Evolutionary conservation across 2,888 invertebrate genomes (phyloP).

Genomic region (Tenthredo mesomela): DNA sequence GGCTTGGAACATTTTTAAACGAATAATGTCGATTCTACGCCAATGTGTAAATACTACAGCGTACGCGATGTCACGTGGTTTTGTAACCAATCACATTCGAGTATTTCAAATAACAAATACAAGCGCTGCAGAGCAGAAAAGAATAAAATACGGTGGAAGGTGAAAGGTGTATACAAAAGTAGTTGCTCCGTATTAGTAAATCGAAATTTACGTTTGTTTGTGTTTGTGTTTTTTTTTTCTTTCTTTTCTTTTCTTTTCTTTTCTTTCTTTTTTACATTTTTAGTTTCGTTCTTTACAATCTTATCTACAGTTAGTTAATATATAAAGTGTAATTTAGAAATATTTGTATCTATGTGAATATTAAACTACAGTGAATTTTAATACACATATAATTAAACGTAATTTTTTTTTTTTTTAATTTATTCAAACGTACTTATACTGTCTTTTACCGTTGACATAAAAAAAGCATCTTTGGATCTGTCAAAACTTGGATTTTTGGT

Average conservation of each 20-base stretch:
- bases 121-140: neutral
- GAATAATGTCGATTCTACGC: neutral
- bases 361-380: neutral
- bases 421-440: neutral
- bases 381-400: neutral
- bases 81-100: neutral
- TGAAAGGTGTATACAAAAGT: neutral
- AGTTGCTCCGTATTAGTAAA: neutral
- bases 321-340: neutral
- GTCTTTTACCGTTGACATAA: neutral
- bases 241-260: neutral
- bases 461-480: neutral
- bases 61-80: constrained; percentile 21
- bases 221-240: neutral
- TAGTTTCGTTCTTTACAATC: neutral
- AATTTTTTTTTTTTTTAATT: too few relatives aligned
- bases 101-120: constrained; percentile 27
- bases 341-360: neutral
- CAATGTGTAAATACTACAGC: neutral
- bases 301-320: too few relatives aligned
- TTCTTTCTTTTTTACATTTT: neutral
- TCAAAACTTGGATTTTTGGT: neutral
- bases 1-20: neutral
- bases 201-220: neutral
- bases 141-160: constrained; percentile 1